Conservation (phyloP, 2,888 invertebrate species). For the Tricholauxania praeusta region DNA sequence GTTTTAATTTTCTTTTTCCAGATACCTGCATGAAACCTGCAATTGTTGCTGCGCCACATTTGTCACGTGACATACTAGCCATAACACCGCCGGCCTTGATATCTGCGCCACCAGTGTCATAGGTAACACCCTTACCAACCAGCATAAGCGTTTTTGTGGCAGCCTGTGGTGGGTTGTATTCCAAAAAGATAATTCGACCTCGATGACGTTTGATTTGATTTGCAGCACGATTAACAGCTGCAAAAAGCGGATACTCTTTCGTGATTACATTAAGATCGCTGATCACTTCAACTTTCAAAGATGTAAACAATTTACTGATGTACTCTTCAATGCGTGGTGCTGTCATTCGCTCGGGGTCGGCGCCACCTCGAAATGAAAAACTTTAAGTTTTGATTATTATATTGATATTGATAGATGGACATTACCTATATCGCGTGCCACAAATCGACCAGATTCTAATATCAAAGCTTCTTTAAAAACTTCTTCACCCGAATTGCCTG, state of each 20-base stretch:
- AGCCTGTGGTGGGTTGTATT: slow-evolving; percentile 76
- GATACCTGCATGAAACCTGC: slow-evolving; percentile 90
- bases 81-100: slow-evolving; percentile 86
- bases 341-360: slow-evolving; percentile 93
- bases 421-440: slow-evolving; percentile 75
- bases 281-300: slow-evolving; percentile 75
- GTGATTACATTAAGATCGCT: slow-evolving; percentile 72
- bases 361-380: slow-evolving; percentile 72
- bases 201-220: slow-evolving; percentile 75
- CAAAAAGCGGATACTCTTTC: slow-evolving; percentile 86
- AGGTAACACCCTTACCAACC: slow-evolving; percentile 94
- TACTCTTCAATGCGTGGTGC: slow-evolving; percentile 83
- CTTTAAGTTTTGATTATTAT: too few species aligned
- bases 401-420: slow-evolving; percentile 24
- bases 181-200: slow-evolving; percentile 83
- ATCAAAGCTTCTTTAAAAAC: slow-evolving; percentile 74
- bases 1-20: background rate
- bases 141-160: slow-evolving; percentile 80
- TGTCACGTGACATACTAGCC: slow-evolving; percentile 93
- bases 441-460: slow-evolving; percentile 80
- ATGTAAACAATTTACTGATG: slow-evolving; percentile 73
- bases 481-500: slow-evolving; percentile 69
- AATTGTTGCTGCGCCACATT: slow-evolving; percentile 93
- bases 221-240: slow-evolving; percentile 85
- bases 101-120: slow-evolving; percentile 88